Evolutionary conservation across 2,797 vertebrate species (phyloP).

Genomic region (Rhinella marina): DNA sequence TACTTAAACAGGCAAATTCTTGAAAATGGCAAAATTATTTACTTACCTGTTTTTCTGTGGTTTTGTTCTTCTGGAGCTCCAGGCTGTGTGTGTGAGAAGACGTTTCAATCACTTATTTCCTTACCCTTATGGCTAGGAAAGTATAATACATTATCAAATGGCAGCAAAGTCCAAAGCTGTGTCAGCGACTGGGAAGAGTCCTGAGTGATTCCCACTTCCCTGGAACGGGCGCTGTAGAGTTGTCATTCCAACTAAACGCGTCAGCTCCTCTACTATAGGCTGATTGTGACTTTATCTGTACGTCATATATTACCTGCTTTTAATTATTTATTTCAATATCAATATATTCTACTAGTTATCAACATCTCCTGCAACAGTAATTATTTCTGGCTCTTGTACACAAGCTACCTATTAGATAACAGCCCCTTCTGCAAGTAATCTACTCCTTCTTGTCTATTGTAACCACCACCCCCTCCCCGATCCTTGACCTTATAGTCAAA

Average conservation of each 20-base stretch:
- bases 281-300: not conserved
- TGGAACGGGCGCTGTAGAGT: not conserved
- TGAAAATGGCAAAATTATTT: not conserved
- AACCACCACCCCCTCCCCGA: constrained; percentile 23
- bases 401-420: not conserved
- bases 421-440: not conserved
- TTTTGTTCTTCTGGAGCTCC: not conserved
- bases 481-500: constrained; percentile 26
- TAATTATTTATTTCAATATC: not conserved
- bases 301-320: not conserved
- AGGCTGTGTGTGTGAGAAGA: not conserved
- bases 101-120: not conserved
- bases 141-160: constrained; percentile 23
- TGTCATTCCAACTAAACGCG: not conserved
- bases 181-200: constrained; percentile 44
- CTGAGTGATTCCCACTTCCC: constrained; percentile 31
- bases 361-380: not conserved
- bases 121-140: not conserved
- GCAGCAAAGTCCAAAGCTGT: constrained; percentile 61
- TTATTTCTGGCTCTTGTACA: not conserved
- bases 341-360: not conserved
- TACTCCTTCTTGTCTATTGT: not conserved
- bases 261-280: not conserved
- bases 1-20: not conserved
- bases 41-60: constrained; percentile 39